Conservation (phyloP, 2,797 vertebrate genomes). For the Manis crassicaudata region DNA sequence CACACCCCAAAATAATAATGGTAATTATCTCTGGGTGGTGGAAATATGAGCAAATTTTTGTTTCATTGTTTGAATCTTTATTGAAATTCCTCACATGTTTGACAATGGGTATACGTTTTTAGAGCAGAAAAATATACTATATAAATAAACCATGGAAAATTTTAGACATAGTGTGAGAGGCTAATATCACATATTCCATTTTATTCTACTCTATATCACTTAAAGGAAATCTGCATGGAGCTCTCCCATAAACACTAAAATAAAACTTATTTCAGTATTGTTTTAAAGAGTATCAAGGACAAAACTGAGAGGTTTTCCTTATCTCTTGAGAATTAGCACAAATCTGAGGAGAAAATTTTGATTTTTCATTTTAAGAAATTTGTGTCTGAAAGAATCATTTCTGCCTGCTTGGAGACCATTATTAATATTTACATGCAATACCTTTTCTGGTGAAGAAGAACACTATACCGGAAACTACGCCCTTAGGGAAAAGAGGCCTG, state of each 20-base stretch:
- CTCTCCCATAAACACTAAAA: constrained; percentile 1
- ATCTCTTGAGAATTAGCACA: constrained; percentile 37
- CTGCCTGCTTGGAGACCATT: constrained; percentile 35
- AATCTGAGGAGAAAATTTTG: not conserved
- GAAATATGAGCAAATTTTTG: not conserved
- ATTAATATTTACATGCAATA: not conserved
- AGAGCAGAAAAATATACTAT: constrained; percentile 8
- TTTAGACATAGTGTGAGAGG: not conserved
- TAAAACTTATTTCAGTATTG: not conserved
- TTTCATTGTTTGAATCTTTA: constrained; percentile 15
- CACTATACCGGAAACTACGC: not conserved
- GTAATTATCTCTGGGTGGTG: not conserved
- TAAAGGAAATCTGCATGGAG: constrained; percentile 24
- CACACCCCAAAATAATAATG: not conserved
- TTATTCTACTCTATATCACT: constrained; percentile 30
- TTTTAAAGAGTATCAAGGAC: not conserved
- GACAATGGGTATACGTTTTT: not conserved
- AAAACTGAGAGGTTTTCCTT: not conserved
- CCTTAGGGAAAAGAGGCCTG: not conserved
- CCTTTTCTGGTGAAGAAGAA: not conserved
- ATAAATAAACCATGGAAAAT: not conserved
- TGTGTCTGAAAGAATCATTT: not conserved
- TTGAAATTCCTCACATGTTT: not conserved
- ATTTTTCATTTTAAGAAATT: not conserved
- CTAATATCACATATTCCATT: constrained; percentile 3